Evolutionary conservation across 2,797 vertebrate species (phyloP), one percentile per base, ranked within the genome.

Genomic region (Capromys pilorides): DNA sequence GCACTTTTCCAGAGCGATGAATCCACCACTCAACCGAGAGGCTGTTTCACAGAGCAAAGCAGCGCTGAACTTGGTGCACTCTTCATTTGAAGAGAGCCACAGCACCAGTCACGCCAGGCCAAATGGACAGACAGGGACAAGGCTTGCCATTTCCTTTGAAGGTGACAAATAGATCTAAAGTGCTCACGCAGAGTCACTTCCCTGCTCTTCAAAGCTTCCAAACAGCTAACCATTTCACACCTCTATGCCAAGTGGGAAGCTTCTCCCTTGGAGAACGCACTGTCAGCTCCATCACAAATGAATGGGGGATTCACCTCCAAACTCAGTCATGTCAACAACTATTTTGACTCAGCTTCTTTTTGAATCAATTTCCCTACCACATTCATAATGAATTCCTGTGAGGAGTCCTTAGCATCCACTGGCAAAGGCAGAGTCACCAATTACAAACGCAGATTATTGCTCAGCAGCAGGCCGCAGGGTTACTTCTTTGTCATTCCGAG

Each of bases 231-330:
- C 88, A 79, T 90, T 91, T 84, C 59, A 83, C 14, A 92, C 1
- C 1, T 22, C 61, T 45, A 67, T 45, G 45, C 33, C 41, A 71
- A 81, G 86, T 12, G 16, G 67, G 78, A 94, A 78, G 45, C 36
- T 21, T 86, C 61, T 80, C 93, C 54, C 96, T 94, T 86, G n/a
- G 19, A 62, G 28, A 88, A 62, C 1, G 12, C 71, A 51, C 73
- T 79, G 64, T 83, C 67, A 75, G 79, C 26, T n/a, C 36, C 13
- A 62, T 90, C 80, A 88, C 71, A 92, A 90, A 95, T 57, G 31
- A 95, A 93, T 26, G 18, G 73, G n/a, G 57, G n/a, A 95, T 85
- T 87, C 88, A 80, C 90, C 92, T 96, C 94, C 86, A n/a, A 36
- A 86, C 57, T 82, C 71, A 86, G 66, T 79, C 36, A 75, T 28